phyloP scores from a whole-genome alignment of 2,888 invertebrate genomes.

The Agelastica alni region DNA sequence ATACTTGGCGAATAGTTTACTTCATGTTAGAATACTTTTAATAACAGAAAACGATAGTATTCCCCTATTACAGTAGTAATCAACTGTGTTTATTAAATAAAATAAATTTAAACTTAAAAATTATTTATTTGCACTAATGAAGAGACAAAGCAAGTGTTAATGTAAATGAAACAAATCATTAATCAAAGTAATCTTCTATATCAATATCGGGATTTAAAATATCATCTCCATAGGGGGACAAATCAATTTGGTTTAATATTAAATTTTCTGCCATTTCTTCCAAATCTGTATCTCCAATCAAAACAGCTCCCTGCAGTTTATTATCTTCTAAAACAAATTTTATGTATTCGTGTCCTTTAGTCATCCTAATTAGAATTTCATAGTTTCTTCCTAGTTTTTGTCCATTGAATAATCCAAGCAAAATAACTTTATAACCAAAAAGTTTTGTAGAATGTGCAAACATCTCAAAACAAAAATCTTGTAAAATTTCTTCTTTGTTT shows the following conservation, averaged over 20 bases:
- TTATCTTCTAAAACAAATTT: constrained; percentile 87
- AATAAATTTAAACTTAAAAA: too few species aligned
- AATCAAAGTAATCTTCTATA: constrained; percentile 99
- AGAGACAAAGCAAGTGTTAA: too few species aligned
- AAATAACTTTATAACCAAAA: constrained; percentile 90
- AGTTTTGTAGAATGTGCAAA: constrained; percentile 96
- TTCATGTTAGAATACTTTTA: too few species aligned
- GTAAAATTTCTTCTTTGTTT: constrained; percentile 67
- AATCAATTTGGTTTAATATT: constrained; percentile 91
- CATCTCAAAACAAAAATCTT: constrained; percentile 96
- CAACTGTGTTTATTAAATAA: too few species aligned
- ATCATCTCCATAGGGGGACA: constrained; percentile 86
- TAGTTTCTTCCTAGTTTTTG: constrained; percentile 81
- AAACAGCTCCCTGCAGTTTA: constrained; percentile 86
- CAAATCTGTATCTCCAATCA: constrained; percentile 95
- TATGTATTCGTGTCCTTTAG: constrained; percentile 79
- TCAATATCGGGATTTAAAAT: constrained; percentile 94
- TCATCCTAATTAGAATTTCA: constrained; percentile 83
- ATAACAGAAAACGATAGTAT: too few species aligned
- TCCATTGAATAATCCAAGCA: constrained; percentile 91
- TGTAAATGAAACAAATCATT: too few species aligned
- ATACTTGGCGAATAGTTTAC: too few species aligned
- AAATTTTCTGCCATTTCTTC: constrained; percentile 99
- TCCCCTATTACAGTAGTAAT: too few species aligned
- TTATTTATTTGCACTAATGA: too few species aligned